Evolutionary conservation across 2,797 vertebrate species (phyloP).

Genomic region (Anas capensis): DNA sequence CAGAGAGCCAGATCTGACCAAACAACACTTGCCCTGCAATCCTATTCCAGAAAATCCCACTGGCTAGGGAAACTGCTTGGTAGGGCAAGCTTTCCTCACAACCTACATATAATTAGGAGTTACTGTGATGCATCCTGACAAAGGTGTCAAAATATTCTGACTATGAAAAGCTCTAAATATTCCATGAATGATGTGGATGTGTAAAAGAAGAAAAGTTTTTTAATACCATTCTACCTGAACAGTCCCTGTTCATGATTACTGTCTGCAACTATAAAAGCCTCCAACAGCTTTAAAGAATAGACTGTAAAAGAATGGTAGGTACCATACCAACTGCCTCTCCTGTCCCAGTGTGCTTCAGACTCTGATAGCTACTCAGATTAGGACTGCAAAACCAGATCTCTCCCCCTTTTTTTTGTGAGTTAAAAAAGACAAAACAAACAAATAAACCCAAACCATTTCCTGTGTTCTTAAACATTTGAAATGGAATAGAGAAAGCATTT

Average conservation of each 20-base stretch:
- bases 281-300: background rate
- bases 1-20: background rate
- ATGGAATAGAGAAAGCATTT: background rate
- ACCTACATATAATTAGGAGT: background rate
- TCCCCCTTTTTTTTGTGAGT: background rate
- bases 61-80: rapidly evolving
- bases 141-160: background rate
- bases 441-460: background rate
- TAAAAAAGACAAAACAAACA: no score
- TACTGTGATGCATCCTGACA: background rate
- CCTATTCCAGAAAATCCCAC: rapidly evolving
- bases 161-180: background rate
- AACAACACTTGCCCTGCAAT: background rate
- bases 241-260: rapidly evolving
- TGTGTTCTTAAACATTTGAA: background rate
- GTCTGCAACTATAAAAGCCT: background rate
- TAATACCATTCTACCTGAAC: no score
- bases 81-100: rapidly evolving
- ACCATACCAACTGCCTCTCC: rapidly evolving
- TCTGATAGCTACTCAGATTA: background rate
- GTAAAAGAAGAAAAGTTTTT: background rate
- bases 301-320: background rate
- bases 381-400: background rate
- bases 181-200: background rate
- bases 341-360: background rate